Evolutionary conservation across 2,888 invertebrate species (phyloP), one percentile per base, ranked within the genome.

Genomic region (Osmoderma eremita): DNA sequence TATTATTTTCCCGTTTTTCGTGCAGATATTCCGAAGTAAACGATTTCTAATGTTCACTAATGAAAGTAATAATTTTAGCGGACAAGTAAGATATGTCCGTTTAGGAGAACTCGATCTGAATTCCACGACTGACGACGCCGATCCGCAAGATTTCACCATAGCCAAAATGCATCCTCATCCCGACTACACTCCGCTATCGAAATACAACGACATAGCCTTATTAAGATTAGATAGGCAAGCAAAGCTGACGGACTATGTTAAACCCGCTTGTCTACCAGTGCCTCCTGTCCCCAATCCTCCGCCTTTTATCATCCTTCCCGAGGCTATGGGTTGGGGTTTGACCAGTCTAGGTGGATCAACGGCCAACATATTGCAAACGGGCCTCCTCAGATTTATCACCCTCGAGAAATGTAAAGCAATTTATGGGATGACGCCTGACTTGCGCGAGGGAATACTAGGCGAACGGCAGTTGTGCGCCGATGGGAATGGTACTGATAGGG

Each of bases 131-230:
- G 71, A 74, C 10, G 49, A 67, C 22, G 69, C 69, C 13, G 69
- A 75, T 10, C 74, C 76, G 1, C 79, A 81, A 68, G 73, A 81
- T 20, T 76, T 79, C n/a, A 73, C 71, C 4, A 71, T 85, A 1
- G 61, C 74, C 0, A 63, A 78, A 41, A 76, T 75, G 39, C 78
- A 81, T 63, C 71, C 73, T n/a, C 81, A 86, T 75, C 84, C 84
- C 0, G 69, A 76, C 0, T 86, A 84, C 70, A 76, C 75, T 36
- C 63, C 73, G 1, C 78, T 81, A 0, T 70, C 76, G 2, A 77
- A 80, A 63, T 87, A 86, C 71, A 80, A 86, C 70, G 86, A 86
- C 65, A 84, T 86, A 36, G 86, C 84, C 10, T 76, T 87, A 1
- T 65, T 87, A 1, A 78, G 79, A 71, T 70, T 86, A 45, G 79